Conservation (phyloP, 2,797 vertebrate genomes). For the Mionectes olivaceus region DNA sequence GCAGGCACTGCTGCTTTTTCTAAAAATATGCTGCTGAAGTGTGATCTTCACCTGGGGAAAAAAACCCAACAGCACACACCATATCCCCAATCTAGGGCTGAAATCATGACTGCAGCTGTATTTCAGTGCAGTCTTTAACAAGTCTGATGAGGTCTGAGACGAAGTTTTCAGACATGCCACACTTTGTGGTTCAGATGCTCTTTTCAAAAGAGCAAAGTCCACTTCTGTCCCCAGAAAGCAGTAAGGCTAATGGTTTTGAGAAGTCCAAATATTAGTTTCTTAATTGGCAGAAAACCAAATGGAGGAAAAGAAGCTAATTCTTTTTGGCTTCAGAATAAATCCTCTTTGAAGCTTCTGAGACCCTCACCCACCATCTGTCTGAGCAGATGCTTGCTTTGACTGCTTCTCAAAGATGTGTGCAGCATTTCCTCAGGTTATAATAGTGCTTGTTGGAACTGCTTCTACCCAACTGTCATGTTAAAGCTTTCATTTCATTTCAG, state of each 20-base stretch:
- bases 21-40: background rate
- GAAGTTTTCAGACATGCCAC: background rate
- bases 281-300: background rate
- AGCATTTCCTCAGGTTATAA: conserved; percentile 2
- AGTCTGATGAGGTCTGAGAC: background rate
- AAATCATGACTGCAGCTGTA: background rate
- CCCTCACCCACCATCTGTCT: conserved; percentile 28
- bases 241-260: background rate
- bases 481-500: background rate
- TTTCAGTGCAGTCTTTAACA: background rate
- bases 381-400: conserved; percentile 39
- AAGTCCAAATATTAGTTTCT: background rate
- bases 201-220: background rate
- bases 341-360: background rate
- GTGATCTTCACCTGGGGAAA: background rate
- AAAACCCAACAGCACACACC: background rate
- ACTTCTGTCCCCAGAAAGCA: background rate
- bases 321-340: background rate
- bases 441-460: background rate
- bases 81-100: background rate
- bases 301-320: background rate
- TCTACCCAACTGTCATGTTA: background rate
- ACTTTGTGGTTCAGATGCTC: background rate
- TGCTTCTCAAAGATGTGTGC: background rate
- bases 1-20: background rate